Conservation (phyloP, 2,888 invertebrate genomes). For the Orchesellides sinensis region DNA sequence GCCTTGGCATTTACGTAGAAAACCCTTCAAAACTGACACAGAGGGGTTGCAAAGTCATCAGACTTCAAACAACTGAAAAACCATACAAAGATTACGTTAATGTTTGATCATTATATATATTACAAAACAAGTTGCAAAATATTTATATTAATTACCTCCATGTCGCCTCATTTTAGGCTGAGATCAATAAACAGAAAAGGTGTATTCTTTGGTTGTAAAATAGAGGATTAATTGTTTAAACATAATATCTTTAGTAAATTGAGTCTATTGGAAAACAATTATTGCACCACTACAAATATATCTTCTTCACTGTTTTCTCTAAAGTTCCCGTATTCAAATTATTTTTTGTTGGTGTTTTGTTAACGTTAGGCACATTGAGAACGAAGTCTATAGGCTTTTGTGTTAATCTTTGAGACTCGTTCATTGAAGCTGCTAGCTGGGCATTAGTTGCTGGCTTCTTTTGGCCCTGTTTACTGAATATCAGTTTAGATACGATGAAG, state of each 20-base stretch:
- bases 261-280: not conserved
- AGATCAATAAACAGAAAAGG: conserved; percentile 32
- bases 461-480: conserved; percentile 65
- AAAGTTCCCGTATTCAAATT: conserved; percentile 73
- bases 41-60: not conserved
- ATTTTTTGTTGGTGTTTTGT: conserved; percentile 71
- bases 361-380: conserved; percentile 69
- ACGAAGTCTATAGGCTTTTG: conserved; percentile 73
- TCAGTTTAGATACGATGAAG: conserved; percentile 67
- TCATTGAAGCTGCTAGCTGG: conserved; percentile 67
- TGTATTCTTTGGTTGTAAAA: conserved; percentile 44
- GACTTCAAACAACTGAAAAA: not conserved
- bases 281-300: conserved; percentile 67
- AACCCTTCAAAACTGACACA: not conserved
- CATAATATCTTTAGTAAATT: not conserved
- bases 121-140: too few relatives aligned
- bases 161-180: conserved; percentile 41
- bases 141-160: too few relatives aligned
- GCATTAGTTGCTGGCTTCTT: conserved; percentile 72
- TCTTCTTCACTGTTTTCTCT: conserved; percentile 74
- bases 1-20: not conserved
- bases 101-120: too few relatives aligned
- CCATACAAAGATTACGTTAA: not conserved
- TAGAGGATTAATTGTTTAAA: not conserved
- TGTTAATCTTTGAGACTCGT: conserved; percentile 73